Evolutionary conservation across 1,140 invertebrate species (phyloP).

Genomic region (Oncopeltus fasciatus): DNA sequence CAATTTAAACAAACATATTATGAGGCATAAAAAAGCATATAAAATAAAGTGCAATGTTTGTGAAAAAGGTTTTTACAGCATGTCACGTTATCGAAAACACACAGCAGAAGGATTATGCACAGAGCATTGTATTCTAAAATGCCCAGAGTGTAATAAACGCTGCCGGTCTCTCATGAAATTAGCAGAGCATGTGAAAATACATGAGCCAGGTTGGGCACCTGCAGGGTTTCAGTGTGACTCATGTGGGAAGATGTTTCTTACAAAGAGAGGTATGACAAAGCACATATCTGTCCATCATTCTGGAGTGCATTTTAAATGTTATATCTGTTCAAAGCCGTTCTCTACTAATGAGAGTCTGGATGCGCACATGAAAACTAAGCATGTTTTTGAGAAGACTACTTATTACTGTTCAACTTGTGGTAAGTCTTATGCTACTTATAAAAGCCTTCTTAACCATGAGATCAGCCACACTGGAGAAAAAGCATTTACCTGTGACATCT

Average conservation of each 20-base stretch:
- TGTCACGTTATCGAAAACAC: not conserved
- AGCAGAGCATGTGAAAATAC: slow-evolving; percentile 29
- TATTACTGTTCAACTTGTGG: slow-evolving; percentile 18
- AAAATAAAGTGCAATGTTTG: slow-evolving; percentile 3
- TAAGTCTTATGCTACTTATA: slow-evolving; percentile 9
- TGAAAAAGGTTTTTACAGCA: slow-evolving; percentile 16
- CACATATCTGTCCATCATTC: not conserved
- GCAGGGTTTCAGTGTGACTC: slow-evolving; percentile 32
- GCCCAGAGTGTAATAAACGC: slow-evolving; percentile 50
- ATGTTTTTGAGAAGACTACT: slow-evolving; percentile 20
- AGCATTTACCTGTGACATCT: slow-evolving; percentile 33
- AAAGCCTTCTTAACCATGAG: slow-evolving; percentile 13
- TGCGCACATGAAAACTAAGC: slow-evolving; percentile 30
- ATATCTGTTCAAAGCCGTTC: slow-evolving; percentile 60
- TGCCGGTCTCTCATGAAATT: slow-evolving; percentile 30
- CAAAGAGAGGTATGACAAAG: not conserved
- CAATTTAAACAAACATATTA: slow-evolving; percentile 16
- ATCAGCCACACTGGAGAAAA: slow-evolving; percentile 31
- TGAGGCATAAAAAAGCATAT: slow-evolving; percentile 11
- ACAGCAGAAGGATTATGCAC: not conserved
- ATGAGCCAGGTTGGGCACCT: slow-evolving; percentile 22
- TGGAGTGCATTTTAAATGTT: slow-evolving; percentile 40
- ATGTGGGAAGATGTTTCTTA: slow-evolving; percentile 34
- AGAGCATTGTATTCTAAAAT: slow-evolving; percentile 27
- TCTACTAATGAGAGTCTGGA: slow-evolving; percentile 50